Evolutionary conservation across 1,140 invertebrate species (phyloP), one percentile per base, ranked within the genome.

Genomic region (Artemia franciscana): DNA sequence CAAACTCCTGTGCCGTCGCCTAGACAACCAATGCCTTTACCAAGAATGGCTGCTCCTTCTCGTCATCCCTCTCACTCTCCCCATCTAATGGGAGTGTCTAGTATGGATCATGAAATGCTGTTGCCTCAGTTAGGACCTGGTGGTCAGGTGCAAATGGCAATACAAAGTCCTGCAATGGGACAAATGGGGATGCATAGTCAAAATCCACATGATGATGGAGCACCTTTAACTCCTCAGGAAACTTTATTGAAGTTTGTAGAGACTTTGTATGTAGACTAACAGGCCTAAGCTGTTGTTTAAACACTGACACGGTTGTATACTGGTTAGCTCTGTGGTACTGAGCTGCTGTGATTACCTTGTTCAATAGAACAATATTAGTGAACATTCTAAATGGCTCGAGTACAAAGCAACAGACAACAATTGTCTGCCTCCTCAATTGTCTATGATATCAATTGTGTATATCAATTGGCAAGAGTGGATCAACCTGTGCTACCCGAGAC

Each of bases 231-330:
- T 67, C 86, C 86, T 67, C 87, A 90, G 74, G 89, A 92, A 76
- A 86, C 91, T 74, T 79, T 93, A 66, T 86, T 84, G 67, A 91
- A 91, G 76, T 91, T 89, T 76, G 88, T 91, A 67, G 88, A 93
- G 77, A 85, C 89, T 73, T 87, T 93, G 79, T 88, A 70, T 73
- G 73, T 62, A 70, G 70, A 74, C 67, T 72, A 67, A 66, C 65
- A 67, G n/a, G n/a, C n/a, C n/a, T n/a, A n/a, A n/a, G n/a, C n/a
- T n/a, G n/a, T n/a, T n/a, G n/a, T n/a, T n/a, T n/a, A n/a, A 15
- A 51, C 39, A 51, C 39, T 51, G 39, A 12, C 39, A 18, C 39
- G 39, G 39, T 51, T 51, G 39, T 51, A 51, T 51, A 18, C 21
- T 51, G n/a, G n/a, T n/a, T n/a, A n/a, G n/a, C n/a, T n/a, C n/a